These are phyloP conservation scores for Tangara arthus DNA, from an alignment of 2,797 vertebrate genomes.

Conservation along the genomic window DNA sequence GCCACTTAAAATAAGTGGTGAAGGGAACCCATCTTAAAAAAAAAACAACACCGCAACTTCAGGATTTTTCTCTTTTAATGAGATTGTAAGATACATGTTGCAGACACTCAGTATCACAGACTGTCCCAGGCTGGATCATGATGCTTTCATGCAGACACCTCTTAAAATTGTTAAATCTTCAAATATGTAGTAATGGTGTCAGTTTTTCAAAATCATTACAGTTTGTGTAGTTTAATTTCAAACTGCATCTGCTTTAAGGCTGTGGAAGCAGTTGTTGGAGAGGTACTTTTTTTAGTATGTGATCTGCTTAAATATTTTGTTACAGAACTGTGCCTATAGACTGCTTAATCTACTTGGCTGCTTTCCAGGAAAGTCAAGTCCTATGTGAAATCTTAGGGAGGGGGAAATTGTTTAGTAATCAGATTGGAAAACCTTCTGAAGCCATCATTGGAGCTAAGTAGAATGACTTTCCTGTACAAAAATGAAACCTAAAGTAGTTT, in stretches of 20 bases:
- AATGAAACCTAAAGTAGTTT: neutral
- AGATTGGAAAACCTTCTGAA: neutral
- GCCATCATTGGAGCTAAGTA: neutral
- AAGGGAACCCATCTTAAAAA: neutral
- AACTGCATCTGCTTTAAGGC: neutral
- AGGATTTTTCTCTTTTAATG: neutral
- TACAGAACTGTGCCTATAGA: neutral
- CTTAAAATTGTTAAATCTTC: neutral
- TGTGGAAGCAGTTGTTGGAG: neutral
- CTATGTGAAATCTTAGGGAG: neutral
- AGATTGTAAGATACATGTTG: neutral
- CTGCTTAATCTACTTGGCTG: neutral
- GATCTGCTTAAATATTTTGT: neutral
- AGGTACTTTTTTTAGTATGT: neutral
- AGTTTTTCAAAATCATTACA: neutral
- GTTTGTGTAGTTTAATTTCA: neutral
- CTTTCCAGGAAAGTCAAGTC: neutral
- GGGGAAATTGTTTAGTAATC: neutral
- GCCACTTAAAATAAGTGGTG: neutral
- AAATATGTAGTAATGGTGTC: neutral
- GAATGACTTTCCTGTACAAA: neutral
- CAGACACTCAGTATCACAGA: neutral
- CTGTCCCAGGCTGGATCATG: neutral
- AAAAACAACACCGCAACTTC: too few relatives aligned
- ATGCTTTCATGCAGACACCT: neutral